Conservation (phyloP, 1,140 invertebrate species). For the Hyposmocoma kahamanoa region DNA sequence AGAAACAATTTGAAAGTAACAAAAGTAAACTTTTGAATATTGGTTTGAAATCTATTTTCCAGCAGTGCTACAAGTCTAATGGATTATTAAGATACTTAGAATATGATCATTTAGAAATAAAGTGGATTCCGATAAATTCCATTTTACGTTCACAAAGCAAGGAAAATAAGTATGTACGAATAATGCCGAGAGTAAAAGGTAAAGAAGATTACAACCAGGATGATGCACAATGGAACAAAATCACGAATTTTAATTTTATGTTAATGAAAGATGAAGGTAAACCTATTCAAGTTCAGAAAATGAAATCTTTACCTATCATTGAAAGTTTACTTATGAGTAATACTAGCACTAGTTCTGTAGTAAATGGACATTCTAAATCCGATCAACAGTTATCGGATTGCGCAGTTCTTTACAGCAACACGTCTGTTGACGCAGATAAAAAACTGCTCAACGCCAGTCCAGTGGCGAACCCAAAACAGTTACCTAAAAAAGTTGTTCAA, state of each 20-base stretch:
- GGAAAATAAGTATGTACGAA: conserved; percentile 25
- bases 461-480: conserved; percentile 54
- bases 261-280: too few species aligned
- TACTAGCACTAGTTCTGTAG: too few species aligned
- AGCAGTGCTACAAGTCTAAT: conserved; percentile 37
- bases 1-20: conserved; percentile 11
- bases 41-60: conserved; percentile 46
- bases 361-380: too few species aligned
- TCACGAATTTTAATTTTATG: too few species aligned
- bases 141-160: background rate
- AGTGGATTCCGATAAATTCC: conserved; percentile 27
- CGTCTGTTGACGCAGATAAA: too few species aligned
- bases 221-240: conserved; percentile 24
- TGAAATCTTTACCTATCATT: too few species aligned
- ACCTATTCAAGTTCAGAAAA: too few species aligned
- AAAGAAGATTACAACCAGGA: conserved; percentile 11
- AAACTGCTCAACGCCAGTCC: conserved; percentile 52
- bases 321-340: too few species aligned
- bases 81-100: conserved; percentile 50
- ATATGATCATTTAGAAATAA: conserved; percentile 44
- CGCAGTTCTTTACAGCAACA: too few species aligned
- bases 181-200: conserved; percentile 29
- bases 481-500: conserved; percentile 34
- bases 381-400: too few species aligned
- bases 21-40: conserved; percentile 56